These are phyloP conservation scores for Eupithecia abbreviata DNA, from an alignment of 2,888 invertebrate species.

Conservation along the genomic window DNA sequence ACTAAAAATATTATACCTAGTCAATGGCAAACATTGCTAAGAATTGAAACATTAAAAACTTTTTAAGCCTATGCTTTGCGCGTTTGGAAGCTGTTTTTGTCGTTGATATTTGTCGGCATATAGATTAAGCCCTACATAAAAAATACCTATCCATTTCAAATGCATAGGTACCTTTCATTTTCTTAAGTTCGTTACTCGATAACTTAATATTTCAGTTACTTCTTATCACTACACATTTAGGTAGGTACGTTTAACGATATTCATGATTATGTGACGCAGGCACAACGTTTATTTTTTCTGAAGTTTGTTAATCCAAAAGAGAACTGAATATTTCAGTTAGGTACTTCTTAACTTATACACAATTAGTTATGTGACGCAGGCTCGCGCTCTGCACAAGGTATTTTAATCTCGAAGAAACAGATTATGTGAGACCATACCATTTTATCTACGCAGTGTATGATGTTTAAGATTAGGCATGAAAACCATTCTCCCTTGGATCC, in stretches of 20 bases:
- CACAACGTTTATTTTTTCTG: neutral
- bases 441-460: neutral
- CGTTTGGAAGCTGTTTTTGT: neutral
- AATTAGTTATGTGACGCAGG: neutral
- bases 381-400: neutral
- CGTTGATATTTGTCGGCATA: neutral
- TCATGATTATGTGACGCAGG: neutral
- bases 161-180: neutral
- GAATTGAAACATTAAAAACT: neutral
- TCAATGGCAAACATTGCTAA: neutral
- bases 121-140: neutral
- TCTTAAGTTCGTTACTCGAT: neutral
- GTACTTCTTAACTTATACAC: no score
- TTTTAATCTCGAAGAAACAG: neutral
- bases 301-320: no score
- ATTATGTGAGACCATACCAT: neutral
- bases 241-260: neutral
- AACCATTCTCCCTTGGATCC: neutral
- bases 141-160: neutral
- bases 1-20: neutral
- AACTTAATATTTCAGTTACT: neutral
- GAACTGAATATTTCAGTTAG: no score
- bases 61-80: neutral
- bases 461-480: neutral
- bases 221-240: neutral